Evolutionary conservation across 2,113 vertebrate genomes (phyloP), one percentile per base, ranked within the genome.

Genomic region (Pangasianodon gigas): DNA sequence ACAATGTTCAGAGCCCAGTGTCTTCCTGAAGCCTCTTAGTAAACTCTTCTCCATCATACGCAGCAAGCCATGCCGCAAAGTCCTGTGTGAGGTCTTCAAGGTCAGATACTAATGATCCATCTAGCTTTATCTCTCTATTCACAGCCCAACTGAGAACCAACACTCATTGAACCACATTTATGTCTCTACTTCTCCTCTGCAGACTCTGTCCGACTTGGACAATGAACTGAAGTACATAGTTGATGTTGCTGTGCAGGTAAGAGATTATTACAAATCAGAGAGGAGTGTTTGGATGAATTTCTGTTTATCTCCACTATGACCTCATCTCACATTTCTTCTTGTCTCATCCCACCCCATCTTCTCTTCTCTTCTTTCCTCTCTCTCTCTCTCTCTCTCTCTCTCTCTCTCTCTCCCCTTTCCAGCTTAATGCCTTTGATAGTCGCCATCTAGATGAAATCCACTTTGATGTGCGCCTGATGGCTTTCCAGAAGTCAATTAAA

Each of bases 401-500:
- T 75, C 67, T 41, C 6, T 48, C n/a, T 44, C 0, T 80, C 52
- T 7, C n/a, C 62, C 21, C 52, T 41, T 88, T 51, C 0, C 91
- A 99, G 98, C 95, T 99, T 37, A 99, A 98, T 26, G 96, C 97
- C 0, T 99, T 98, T 92, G 98, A 99, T 94, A 96, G 96, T 83
- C 96, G 97, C 6, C 98, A 99, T 93, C 95, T 99, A 9, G 98
- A 99, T 48, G 98, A 99, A 86, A 96, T 99, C 2, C 91, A 99
- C 95, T 99, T 98, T 0, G 98, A 99, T 37, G 95, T 97, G 54
- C 97, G 98, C 2, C 95, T 99, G 58, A 92, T 95, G 9, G 96
- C 97, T 0, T 99, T 99, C 95, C 98, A 99, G 93, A 95, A 95
- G 0, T 96, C 97, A 87, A 95, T 95, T 41, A 92, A 92, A 84